phyloP scores from a whole-genome alignment of 2,797 vertebrate species.

The Cuculus canorus region DNA sequence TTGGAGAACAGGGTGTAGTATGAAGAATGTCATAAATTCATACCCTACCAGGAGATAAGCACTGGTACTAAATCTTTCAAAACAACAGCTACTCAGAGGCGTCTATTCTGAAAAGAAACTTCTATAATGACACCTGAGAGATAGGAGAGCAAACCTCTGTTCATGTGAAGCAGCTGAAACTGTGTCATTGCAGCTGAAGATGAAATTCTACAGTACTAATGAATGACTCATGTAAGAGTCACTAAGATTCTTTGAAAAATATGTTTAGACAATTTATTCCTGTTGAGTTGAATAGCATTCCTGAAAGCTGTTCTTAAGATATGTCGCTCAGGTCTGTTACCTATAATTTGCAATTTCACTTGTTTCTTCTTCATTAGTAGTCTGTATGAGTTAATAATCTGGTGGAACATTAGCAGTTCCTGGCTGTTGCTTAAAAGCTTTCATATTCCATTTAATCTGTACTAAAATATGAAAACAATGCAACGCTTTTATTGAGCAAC shows the following conservation, averaged over 20 bases:
- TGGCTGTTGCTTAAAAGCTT: slow-evolving; percentile 32
- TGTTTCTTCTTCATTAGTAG: slow-evolving; percentile 43
- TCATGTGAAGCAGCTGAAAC: slow-evolving; percentile 13
- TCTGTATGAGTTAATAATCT: slow-evolving; percentile 34
- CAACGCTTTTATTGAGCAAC: background rate
- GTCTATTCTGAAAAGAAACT: background rate
- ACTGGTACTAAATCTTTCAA: background rate
- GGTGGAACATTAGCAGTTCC: background rate
- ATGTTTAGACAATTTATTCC: slow-evolving; percentile 32
- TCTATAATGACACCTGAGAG: slow-evolving; percentile 13
- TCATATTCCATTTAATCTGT: slow-evolving; percentile 2
- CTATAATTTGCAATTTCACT: slow-evolving; percentile 47
- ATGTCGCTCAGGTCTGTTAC: slow-evolving; percentile 32
- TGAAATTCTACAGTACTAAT: slow-evolving; percentile 43
- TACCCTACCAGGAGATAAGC: background rate
- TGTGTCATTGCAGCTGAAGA: slow-evolving; percentile 12
- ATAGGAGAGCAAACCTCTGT: background rate
- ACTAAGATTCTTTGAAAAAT: background rate
- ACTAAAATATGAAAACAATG: background rate
- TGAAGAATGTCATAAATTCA: background rate
- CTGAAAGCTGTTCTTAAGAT: slow-evolving; percentile 14
- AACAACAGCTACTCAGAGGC: background rate
- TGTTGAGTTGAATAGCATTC: slow-evolving; percentile 16
- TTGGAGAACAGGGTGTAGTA: background rate
- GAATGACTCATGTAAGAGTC: slow-evolving; percentile 6